A percentile compares a stretch with the other conserved stretches of the same genome.
phyloP scores from a whole-genome alignment of 2,797 vertebrate genomes.

The Sebastes minor region DNA sequence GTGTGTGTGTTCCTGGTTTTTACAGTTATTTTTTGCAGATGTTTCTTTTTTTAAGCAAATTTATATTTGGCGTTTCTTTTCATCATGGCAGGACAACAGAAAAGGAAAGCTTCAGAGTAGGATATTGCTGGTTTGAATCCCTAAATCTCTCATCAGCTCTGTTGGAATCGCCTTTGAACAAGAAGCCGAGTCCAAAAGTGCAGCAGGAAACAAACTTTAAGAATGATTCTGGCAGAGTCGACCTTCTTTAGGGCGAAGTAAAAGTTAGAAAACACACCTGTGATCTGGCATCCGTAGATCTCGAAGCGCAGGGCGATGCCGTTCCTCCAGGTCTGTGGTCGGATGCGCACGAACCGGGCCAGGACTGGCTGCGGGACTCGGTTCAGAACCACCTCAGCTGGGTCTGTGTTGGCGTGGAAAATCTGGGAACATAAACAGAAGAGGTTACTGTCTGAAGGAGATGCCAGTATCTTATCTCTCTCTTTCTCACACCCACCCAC shows the following conservation, averaged over 20 bases:
- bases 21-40: neutral
- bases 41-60: neutral
- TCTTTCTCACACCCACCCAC: conserved; percentile 27
- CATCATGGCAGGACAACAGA: neutral
- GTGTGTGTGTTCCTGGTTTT: conserved; percentile 11
- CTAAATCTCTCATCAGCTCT: neutral
- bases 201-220: neutral
- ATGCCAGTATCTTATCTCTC: conserved; percentile 6
- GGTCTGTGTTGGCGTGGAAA: conserved; percentile 94
- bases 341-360: conserved; percentile 93
- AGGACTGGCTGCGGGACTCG: conserved; percentile 91
- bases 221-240: neutral
- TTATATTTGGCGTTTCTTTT: neutral
- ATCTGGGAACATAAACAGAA: conserved; percentile 75
- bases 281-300: conserved; percentile 95
- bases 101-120: neutral
- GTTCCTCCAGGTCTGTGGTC: conserved; percentile 92
- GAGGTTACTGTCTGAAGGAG: conserved; percentile 6
- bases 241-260: neutral
- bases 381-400: conserved; percentile 94
- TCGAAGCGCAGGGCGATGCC: conserved; percentile 96
- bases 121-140: neutral
- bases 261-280: conserved; percentile 78
- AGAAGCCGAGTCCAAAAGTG: neutral
- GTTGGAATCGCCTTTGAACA: neutral